These are phyloP conservation scores for Conomelus anceps DNA, from an alignment of 2,888 invertebrate species.

Conservation along the genomic window DNA sequence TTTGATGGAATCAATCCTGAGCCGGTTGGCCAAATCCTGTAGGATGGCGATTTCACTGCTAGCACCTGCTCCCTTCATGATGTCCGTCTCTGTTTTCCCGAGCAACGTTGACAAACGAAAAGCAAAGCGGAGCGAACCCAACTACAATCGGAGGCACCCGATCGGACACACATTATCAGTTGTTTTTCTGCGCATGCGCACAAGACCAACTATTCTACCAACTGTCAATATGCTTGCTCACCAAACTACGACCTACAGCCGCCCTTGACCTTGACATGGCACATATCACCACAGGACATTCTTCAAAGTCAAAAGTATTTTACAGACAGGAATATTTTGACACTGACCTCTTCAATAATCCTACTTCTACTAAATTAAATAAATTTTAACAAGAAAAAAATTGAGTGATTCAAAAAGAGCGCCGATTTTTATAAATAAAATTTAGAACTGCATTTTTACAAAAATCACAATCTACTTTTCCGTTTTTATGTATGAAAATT, in stretches of 20 bases:
- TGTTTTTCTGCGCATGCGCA: not conserved
- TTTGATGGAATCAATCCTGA: conserved; percentile 86
- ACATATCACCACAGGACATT: not conserved
- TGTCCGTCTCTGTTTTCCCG: not conserved
- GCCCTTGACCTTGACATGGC: too few relatives aligned
- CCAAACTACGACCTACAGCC: not conserved
- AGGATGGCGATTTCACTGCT: conserved; percentile 44
- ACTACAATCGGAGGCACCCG: not conserved
- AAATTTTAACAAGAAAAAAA: too few relatives aligned
- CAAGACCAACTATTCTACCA: not conserved
- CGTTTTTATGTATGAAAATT: too few relatives aligned
- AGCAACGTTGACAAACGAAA: not conserved
- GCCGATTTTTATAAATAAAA: too few relatives aligned
- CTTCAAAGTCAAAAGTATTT: not conserved
- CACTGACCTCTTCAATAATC: not conserved
- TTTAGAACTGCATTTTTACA: too few relatives aligned
- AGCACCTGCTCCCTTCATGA: conserved; percentile 1
- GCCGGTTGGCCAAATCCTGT: conserved; percentile 86
- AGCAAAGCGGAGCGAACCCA: not conserved
- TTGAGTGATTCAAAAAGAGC: too few relatives aligned
- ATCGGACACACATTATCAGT: not conserved
- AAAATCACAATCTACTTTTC: too few relatives aligned
- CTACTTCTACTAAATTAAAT: too few relatives aligned
- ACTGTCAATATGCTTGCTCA: not conserved
- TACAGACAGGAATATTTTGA: not conserved